Conservation (phyloP, 2,888 invertebrate species). For the Pharmacophagus antenor region DNA sequence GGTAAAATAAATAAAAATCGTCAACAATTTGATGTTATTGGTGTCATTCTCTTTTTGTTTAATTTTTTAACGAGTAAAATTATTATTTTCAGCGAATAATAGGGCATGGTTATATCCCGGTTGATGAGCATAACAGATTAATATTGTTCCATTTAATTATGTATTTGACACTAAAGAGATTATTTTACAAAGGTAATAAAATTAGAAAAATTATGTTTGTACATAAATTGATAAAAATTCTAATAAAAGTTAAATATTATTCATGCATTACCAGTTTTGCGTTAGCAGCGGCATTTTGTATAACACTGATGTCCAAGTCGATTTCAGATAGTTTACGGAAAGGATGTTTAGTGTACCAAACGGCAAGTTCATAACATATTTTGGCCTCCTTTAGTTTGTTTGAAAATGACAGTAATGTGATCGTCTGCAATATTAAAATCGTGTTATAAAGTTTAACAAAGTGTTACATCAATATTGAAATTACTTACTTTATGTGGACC, state of each 20-base stretch:
- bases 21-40: too few relatives aligned
- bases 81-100: too few relatives aligned
- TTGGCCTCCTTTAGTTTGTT: conserved; percentile 88
- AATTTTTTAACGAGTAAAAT: too few relatives aligned
- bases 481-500: conserved; percentile 46
- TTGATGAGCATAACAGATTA: too few relatives aligned
- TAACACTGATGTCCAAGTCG: conserved; percentile 47
- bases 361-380: conserved; percentile 77
- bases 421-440: conserved; percentile 10
- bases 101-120: too few relatives aligned
- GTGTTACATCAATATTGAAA: background rate
- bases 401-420: conserved; percentile 82
- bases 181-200: too few relatives aligned
- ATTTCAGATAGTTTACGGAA: conserved; percentile 50
- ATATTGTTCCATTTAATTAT: too few relatives aligned
- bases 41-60: too few relatives aligned
- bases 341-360: conserved; percentile 54
- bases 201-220: too few relatives aligned
- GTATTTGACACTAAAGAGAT: too few relatives aligned
- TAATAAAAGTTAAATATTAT: background rate
- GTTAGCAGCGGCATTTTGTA: background rate
- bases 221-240: background rate
- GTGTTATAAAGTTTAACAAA: background rate
- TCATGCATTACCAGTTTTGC: conserved; percentile 31
- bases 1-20: too few relatives aligned